These are phyloP conservation scores for Novumbra hubbsi DNA, from an alignment of 2,797 vertebrate genomes.

Conservation along the genomic window DNA sequence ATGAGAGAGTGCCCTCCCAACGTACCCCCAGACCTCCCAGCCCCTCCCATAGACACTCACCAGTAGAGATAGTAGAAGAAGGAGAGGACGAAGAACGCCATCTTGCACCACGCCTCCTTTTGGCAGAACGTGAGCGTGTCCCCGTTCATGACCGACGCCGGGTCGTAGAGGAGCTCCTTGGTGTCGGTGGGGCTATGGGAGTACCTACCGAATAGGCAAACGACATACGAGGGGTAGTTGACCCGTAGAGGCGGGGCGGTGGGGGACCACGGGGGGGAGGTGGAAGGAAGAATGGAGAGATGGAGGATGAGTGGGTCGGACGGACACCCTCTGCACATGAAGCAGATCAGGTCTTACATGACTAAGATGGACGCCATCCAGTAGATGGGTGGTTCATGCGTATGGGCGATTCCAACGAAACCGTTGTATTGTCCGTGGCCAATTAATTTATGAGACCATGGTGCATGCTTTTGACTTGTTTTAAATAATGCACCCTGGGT, in stretches of 20 bases:
- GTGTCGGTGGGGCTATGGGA: conserved; percentile 96
- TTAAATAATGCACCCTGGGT: no score
- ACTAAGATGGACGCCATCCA: neutral
- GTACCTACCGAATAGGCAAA: conserved; percentile 82
- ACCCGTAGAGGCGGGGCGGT: conserved; percentile 15
- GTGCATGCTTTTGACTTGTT: no score
- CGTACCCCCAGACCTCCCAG: neutral
- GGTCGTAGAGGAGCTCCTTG: conserved; percentile 92
- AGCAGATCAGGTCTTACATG: neutral
- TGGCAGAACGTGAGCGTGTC: conserved; percentile 95
- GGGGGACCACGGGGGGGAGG: conserved; percentile 46
- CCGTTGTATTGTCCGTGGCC: no score
- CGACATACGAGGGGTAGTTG: conserved; percentile 48
- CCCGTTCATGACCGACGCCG: conserved; percentile 92
- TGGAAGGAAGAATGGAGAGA: neutral
- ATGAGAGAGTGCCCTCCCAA: no score
- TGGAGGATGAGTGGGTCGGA: conserved; percentile 47
- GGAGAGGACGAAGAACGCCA: conserved; percentile 96
- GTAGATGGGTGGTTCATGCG: neutral
- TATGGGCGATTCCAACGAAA: no score
- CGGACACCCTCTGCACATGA: neutral
- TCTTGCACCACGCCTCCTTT: conserved; percentile 98
- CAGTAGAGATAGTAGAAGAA: conserved; percentile 99
- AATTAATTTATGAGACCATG: no score
- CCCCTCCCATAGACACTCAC: conserved; percentile 70